Evolutionary conservation across 2,888 invertebrate species (phyloP), one percentile per base, ranked within the genome.

Genomic region (Panopea generosa): DNA sequence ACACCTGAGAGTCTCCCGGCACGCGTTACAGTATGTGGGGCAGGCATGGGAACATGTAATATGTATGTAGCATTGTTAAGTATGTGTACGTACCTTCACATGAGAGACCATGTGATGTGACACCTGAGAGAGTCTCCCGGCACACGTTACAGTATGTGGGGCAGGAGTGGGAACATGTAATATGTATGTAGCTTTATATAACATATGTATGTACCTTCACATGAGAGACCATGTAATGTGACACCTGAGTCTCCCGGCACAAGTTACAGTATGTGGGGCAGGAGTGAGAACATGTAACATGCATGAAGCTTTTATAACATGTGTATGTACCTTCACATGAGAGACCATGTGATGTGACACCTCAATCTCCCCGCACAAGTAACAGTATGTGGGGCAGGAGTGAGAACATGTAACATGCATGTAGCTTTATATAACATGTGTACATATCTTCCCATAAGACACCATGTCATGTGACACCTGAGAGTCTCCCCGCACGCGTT

Each of bases 331-430:
- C 92, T 93, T 98, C 98, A 93, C 99, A 99, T 84, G 98, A 98
- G 40, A 98, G 95, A 45, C 98, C 98, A 92, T 98, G 98, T 81
- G 98, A 98, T 0, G 98, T 98, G 49, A 98, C 97, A 57, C 98
- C 98, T 61, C 95, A 95, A 97, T 97, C 91, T 99, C 98, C 72
- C 97, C 94, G 93, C 99, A 99, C 49, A 99, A 97, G 93, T 99
- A 99, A 94, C 99, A 99, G 93, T 98, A 98, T 0, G 98, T 98
- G 50, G 98, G 98, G 61, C 98, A 95, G 0, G 98, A 98, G 93
- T 98, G 98, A 1, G 96, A 97, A 20, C 98, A 97, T 9, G 97
- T 96, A 91, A 59, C 43, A 22, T 24, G 9, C 43, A 24, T 43
- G 43, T 59, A n/a, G 24, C 2, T 59, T 27, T n/a, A n/a, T n/a